Evolutionary conservation across 2,113 vertebrate genomes (phyloP), one percentile per base, ranked within the genome.

Genomic region (Syngnathus scovelli): DNA sequence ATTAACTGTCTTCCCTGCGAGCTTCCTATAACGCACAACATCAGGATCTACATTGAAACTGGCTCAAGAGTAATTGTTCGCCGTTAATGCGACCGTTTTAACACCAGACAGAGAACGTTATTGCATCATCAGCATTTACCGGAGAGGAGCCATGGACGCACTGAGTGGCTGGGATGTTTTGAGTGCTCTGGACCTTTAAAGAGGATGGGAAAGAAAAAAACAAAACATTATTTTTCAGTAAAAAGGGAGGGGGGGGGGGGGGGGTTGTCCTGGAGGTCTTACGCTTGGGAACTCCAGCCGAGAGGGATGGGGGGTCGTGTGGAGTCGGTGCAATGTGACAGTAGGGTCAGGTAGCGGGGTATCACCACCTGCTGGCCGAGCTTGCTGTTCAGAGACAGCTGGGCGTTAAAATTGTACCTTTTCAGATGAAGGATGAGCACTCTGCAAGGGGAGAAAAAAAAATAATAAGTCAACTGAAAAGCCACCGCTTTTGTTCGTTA

Each of bases 361-460:
- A 99, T 99, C 77, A 98, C 85, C 68, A 99, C 95, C 86, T 97
- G 96, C 81, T 98, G 97, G 27, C 96, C 97, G 1, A 99, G 90
- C 84, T 99, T 99, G 75, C 94, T 97, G 84, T 97, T 99, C 67
- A 98, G 90, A 54, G 97, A 96, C 65, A 99, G 90, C 75, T 95
- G 91, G 68, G 97, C 93, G 51, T 97, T 98, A 86, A 95, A 99
- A 87, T 96, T 98, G 74, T 99, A 99, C 37, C 97, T 91, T 86
- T 99, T 99, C 80, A 99, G 90, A 83, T 99, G 97, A 71, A 99
- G 94, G 83, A 99, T 99, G 67, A 99, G 91, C 52, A 99, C 92
- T 83, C 97, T 99, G 85, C 9, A 48, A 67, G 27, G 33, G 41
- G 41, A 9, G 44, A 61, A 23, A 73, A 36, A 66, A 15, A 36